A percentile compares a stretch with the other conserved stretches of the same genome.
Evolutionary conservation across 2,888 invertebrate genomes (phyloP).

Genomic region (Limnephilus lunatus): DNA sequence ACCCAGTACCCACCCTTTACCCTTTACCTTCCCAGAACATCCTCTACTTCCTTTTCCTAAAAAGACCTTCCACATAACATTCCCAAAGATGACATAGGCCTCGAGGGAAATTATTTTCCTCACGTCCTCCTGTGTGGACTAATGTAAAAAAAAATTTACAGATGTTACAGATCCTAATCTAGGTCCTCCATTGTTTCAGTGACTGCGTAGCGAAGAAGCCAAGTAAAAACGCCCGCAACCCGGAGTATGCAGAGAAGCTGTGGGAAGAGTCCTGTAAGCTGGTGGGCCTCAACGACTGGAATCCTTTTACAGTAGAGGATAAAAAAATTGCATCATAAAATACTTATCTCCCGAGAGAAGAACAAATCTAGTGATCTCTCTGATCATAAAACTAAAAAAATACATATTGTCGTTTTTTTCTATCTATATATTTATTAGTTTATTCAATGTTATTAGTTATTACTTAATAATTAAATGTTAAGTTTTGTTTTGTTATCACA

Average conservation of each 20-base stretch:
- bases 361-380: not conserved
- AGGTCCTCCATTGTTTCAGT: conserved; percentile 71
- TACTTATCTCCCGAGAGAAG: not conserved
- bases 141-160: not conserved
- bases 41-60: no score
- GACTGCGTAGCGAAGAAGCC: conserved; percentile 77
- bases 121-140: no score
- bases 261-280: conserved; percentile 80
- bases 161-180: not conserved
- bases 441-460: not conserved
- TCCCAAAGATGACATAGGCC: no score
- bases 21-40: no score
- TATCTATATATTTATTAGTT: not conserved
- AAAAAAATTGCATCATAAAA: not conserved
- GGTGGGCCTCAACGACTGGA: conserved; percentile 73
- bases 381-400: no score
- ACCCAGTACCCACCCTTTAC: no score
- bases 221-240: conserved; percentile 72
- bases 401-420: not conserved
- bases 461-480: not conserved
- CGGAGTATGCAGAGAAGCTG: conserved; percentile 76
- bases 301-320: conserved; percentile 70
- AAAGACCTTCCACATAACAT: no score
- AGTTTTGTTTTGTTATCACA: not conserved
- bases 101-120: no score